Evolutionary conservation across 2,797 vertebrate species (phyloP).

Genomic region (Echeneis naucrates): DNA sequence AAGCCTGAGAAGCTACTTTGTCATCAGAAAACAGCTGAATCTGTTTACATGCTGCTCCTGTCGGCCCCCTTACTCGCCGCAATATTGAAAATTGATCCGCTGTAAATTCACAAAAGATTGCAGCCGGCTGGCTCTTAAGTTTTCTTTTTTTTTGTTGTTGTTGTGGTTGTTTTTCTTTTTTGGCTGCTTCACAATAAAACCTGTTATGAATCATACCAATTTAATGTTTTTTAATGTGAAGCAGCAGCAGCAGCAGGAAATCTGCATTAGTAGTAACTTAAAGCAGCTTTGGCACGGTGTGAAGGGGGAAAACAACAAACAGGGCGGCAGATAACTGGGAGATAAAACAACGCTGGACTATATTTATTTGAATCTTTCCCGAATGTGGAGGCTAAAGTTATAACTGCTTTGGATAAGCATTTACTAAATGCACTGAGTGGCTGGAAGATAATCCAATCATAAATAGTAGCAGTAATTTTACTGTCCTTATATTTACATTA

Average conservation of each 20-base stretch:
- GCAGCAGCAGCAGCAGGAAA: background rate
- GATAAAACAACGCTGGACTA: slow-evolving; percentile 1
- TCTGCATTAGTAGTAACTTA: background rate
- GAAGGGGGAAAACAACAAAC: slow-evolving; percentile 1
- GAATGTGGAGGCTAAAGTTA: background rate
- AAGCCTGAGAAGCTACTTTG: background rate
- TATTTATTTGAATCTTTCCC: background rate
- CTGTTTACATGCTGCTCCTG: background rate
- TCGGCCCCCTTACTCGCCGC: background rate
- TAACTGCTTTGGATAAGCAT: background rate
- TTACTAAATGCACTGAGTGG: background rate
- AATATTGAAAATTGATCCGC: background rate
- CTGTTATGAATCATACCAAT: background rate
- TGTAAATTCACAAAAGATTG: background rate
- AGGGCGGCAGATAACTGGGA: background rate
- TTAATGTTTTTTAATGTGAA: slow-evolving; percentile 19
- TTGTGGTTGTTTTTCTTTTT: too few species aligned
- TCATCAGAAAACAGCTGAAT: background rate
- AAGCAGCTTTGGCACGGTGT: background rate
- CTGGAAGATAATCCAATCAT: background rate
- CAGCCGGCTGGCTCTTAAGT: background rate
- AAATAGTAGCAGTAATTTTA: background rate
- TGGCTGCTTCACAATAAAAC: background rate
- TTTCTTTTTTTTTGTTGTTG: too few species aligned
- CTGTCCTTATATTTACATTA: background rate